Evolutionary conservation across 2,113 vertebrate genomes (phyloP), one percentile per base, ranked within the genome.

Genomic region (Pelecanus crispus): DNA sequence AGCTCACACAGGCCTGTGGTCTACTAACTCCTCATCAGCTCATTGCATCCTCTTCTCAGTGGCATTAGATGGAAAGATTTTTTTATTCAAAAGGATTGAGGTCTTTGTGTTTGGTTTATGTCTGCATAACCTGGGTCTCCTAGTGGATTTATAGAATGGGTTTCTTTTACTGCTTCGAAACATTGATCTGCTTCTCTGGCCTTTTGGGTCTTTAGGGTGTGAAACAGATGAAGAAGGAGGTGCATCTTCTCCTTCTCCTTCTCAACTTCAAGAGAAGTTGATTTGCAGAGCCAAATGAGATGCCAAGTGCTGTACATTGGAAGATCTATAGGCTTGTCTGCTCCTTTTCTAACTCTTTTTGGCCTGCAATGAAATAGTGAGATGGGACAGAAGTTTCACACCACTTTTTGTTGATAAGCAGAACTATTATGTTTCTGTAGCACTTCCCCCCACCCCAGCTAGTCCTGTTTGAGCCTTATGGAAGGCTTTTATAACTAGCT

Each of bases 371-470:
- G 20, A 72, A 74, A 32, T 19, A 44, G 3, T 42, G 32, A 59
- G 4, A 11, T 50, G 13, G 11, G 26, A 38, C 1, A 10, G 49
- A 68, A 63, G 7, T 77, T 83, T 77, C 19, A 36, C 5, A 29
- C 7, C 24, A 10, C 3, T 59, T 91, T 47, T 50, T 62, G 14
- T 47, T 75, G 32, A 24, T 49, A 72, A 62, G 20, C 7, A 80
- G 29, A 71, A 50, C 2, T 4, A 18, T 47, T 16, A 38, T 26
- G 4, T 52, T 94, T 74, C 26, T 47, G 9, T 17, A 80, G 38
- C 2, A 50, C 36, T n/a, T n/a, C n/a, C n/a, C n/a, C 81, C 53
- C 17, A 24, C 0, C 2, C 0, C 6, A 61, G 7, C 29, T 25
- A 7, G 15, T 79, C 11, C 7, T 58, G 81, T 40, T 2, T 87